Percentiles rank a stretch among this genome's conserved stretches.
Evolutionary conservation across 2,888 invertebrate species (phyloP).

Genomic region (Athetis lepigone): DNA sequence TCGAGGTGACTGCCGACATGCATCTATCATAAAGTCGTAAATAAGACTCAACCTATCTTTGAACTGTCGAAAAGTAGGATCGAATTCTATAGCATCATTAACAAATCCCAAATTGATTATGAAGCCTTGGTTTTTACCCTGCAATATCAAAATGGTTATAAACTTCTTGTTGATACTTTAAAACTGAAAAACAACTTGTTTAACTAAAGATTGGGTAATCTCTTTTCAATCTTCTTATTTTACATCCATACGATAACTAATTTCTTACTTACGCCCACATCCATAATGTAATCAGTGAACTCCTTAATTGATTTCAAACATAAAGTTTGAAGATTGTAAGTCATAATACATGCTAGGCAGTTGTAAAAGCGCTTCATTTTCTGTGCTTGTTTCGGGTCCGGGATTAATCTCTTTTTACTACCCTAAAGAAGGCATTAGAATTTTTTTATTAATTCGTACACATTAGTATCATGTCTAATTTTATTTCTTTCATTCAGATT

Average conservation of each 20-base stretch:
- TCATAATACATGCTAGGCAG: conserved; percentile 96
- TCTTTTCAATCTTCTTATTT: no score
- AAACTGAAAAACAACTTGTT: not conserved
- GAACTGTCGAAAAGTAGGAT: conserved; percentile 94
- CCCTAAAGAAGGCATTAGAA: conserved; percentile 85
- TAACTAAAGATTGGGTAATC: no score
- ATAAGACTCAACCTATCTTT: conserved; percentile 92
- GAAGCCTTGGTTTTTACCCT: conserved; percentile 93
- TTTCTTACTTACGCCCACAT: conserved; percentile 92
- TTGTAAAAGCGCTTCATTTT: conserved; percentile 95
- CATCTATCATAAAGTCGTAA: conserved; percentile 94
- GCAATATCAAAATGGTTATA: conserved; percentile 26
- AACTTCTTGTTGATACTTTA: not conserved
- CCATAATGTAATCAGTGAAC: conserved; percentile 94
- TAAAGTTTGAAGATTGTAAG: conserved; percentile 95
- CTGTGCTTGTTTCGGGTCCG: conserved; percentile 91
- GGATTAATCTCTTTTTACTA: conserved; percentile 92
- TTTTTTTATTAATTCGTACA: no score
- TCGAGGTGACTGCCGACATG: conserved; percentile 93
- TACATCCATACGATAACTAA: no score
- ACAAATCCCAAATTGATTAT: conserved; percentile 91
- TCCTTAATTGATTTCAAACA: conserved; percentile 95
- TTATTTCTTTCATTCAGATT: no score
- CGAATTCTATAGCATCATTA: conserved; percentile 92
- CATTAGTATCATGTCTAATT: no score